Conservation (phyloP, 2,113 vertebrate genomes). For the Erythrolamprus reginae region DNA sequence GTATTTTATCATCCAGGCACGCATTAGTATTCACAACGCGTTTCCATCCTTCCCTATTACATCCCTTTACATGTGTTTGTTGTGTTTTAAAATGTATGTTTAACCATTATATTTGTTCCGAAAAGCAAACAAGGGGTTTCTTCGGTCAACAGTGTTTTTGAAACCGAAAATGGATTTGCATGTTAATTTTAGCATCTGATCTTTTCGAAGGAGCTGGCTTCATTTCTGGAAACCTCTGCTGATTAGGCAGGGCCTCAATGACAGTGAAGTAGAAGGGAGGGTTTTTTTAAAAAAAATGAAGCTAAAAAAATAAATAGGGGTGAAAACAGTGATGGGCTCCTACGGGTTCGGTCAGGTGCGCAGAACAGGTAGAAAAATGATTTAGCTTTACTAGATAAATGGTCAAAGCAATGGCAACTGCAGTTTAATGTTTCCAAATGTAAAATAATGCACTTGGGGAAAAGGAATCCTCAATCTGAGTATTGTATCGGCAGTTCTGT, state of each 20-base stretch:
- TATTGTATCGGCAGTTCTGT: too few relatives aligned
- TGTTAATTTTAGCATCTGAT: slow-evolving; percentile 58
- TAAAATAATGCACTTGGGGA: too few relatives aligned
- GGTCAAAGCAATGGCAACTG: too few relatives aligned
- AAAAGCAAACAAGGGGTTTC: slow-evolving; percentile 39
- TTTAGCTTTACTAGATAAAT: too few relatives aligned
- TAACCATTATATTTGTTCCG: slow-evolving; percentile 31
- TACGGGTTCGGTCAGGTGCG: too few relatives aligned
- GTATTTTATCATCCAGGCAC: too few relatives aligned
- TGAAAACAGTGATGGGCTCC: too few relatives aligned
- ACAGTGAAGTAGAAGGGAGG: slow-evolving; percentile 30
- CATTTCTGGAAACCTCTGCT: slow-evolving; percentile 48
- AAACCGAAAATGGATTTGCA: slow-evolving; percentile 25
- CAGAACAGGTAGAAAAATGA: too few relatives aligned
- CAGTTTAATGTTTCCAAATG: too few relatives aligned
- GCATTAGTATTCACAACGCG: background rate
- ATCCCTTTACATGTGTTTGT: slow-evolving; percentile 20
- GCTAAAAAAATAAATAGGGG: slow-evolving; percentile 43
- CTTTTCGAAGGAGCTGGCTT: slow-evolving; percentile 48
- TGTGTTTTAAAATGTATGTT: slow-evolving; percentile 49
- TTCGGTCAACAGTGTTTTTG: background rate
- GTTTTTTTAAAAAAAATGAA: slow-evolving; percentile 52
- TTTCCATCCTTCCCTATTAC: background rate
- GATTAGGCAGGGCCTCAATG: slow-evolving; percentile 60
- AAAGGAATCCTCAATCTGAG: too few relatives aligned